Evolutionary conservation across 2,797 vertebrate genomes (phyloP).

Genomic region (Graptemys geographica): DNA sequence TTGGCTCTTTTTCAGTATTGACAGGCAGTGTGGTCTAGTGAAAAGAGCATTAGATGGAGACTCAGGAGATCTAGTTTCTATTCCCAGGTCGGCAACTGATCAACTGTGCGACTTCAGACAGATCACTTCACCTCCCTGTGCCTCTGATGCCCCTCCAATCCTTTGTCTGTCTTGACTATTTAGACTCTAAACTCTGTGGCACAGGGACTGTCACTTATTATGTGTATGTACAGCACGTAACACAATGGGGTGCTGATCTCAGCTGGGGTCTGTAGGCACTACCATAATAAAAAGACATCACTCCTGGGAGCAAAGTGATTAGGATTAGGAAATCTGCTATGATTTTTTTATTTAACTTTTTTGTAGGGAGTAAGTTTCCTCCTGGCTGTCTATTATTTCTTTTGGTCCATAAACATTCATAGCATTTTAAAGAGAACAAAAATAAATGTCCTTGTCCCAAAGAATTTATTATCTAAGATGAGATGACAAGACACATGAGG

Average conservation of each 20-base stretch:
- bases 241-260: not conserved
- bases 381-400: not conserved
- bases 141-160: rapidly evolving
- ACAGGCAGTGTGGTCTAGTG: not conserved
- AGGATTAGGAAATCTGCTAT: not conserved
- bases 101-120: not conserved
- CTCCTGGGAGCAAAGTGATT: not conserved
- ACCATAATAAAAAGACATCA: not conserved
- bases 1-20: not conserved
- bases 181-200: not conserved
- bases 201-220: not conserved
- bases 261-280: not conserved
- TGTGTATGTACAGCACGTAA: not conserved
- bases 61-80: not conserved
- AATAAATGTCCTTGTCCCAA: not conserved
- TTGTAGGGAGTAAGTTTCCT: not conserved
- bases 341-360: slow-evolving; percentile 8
- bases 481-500: not conserved
- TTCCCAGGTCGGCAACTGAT: not conserved
- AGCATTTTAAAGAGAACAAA: not conserved
- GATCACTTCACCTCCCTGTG: not conserved
- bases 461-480: not conserved
- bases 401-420: slow-evolving; percentile 2
- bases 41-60: not conserved
- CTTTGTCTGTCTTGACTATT: not conserved